Percentiles rank a stretch among this genome's conserved stretches.
Evolutionary conservation across 2,797 vertebrate genomes (phyloP).

Genomic region (Enteromius argenteus): DNA sequence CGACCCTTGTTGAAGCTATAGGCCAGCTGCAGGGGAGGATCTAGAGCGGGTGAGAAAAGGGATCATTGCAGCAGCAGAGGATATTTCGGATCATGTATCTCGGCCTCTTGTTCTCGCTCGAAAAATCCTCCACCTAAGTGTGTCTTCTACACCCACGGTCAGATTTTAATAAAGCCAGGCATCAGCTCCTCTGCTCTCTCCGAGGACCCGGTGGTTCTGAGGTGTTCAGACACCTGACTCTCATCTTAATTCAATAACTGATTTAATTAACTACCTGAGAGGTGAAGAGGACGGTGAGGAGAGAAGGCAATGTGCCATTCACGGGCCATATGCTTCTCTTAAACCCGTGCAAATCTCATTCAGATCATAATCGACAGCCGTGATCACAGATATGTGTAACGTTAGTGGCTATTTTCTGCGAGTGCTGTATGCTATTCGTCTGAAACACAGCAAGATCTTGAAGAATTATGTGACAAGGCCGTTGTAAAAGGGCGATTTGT

Average conservation of each 20-base stretch:
- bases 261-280: constrained; percentile 59
- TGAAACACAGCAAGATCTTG: background rate
- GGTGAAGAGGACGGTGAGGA: constrained; percentile 42
- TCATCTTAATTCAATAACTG: constrained; percentile 57
- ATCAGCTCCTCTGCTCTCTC: constrained; percentile 45
- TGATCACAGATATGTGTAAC: background rate
- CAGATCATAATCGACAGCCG: constrained; percentile 1
- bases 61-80: constrained; percentile 33
- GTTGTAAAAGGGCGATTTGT: background rate
- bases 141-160: constrained; percentile 34
- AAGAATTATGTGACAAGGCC: background rate
- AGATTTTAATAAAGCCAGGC: constrained; percentile 56
- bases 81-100: constrained; percentile 36
- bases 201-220: constrained; percentile 28
- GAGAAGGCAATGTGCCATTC: constrained; percentile 27
- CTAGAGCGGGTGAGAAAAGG: constrained; percentile 18
- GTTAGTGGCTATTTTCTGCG: constrained; percentile 2
- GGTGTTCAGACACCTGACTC: constrained; percentile 50
- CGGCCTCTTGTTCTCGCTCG: constrained; percentile 23
- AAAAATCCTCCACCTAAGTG: constrained; percentile 39
- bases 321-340: constrained; percentile 33
- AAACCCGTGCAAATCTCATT: constrained; percentile 1
- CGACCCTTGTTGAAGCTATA: background rate
- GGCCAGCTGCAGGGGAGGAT: constrained; percentile 47
- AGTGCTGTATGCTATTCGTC: background rate